Base-by-base conservation (phyloP, 1,140 invertebrate species). In the Ylistrum balloti region DNA sequence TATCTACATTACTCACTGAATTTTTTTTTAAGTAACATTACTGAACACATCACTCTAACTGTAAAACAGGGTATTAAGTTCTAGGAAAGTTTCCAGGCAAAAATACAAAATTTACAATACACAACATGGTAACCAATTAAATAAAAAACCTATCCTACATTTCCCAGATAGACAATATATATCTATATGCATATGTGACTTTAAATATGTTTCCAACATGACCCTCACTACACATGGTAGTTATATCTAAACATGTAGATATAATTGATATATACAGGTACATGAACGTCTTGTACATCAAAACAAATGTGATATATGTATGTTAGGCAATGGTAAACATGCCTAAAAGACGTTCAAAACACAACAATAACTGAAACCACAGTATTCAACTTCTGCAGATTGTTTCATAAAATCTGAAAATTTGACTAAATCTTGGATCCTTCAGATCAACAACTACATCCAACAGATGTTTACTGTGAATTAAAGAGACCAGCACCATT, bases 261-360 rank as follows among this genome's bases (percentile, higher is more conserved):
- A 74, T 74, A 74, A 74, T 5, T 74, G n/a, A 74, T 74, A 17
- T 28, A 74, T 74, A 74, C n/a, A 74, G 3, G 22, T 22, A 20
- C 1, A 74, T 74, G 56, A 74, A 74, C 56, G 56, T 74, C 56
- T 17, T 74, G 9, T 74, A 74, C 56, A 74, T 74, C 56, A 28
- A 28, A 74, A 74, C 56, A 74, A 74, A 74, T 74, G 56, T 74
- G 56, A 74, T 74, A 74, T 74, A 74, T 74, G 56, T 74, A 74
- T 28, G 3, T 74, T 74, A 74, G 56, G 56, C 56, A 28, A 74
- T 28, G 45, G 56, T 74, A 74, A 3, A 11, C 56, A 74, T 74
- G 28, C 56, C 56, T 74, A 56, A 56, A 56, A 56, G 56, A 74
- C 56, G 56, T 74, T 74, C 20, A n/a, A 74, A 74, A 74, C 13